A percentile compares a stretch with the other conserved stretches of the same genome.
These are phyloP conservation scores for Pomacea maculata DNA, from an alignment of 1,140 invertebrate genomes.

Conservation along the genomic window DNA sequence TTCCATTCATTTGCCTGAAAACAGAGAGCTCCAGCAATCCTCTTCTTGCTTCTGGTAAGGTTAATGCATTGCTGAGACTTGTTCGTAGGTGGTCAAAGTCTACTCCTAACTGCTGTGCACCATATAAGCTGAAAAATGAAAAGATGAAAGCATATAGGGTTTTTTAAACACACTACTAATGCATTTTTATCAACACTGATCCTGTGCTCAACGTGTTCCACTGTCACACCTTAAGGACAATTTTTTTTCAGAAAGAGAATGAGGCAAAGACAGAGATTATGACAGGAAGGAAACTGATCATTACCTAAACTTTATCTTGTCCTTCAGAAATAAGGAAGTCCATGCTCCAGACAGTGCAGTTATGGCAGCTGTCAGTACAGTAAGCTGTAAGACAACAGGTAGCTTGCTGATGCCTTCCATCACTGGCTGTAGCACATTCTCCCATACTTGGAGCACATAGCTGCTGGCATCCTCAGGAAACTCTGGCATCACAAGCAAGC, in stretches of 20 bases:
- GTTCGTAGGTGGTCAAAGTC: constrained; percentile 52
- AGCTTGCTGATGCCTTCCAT: constrained; percentile 57
- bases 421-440: constrained; percentile 55
- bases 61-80: constrained; percentile 47
- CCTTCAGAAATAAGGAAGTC: constrained; percentile 56
- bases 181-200: no score
- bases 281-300: background rate
- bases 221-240: no score
- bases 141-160: no score
- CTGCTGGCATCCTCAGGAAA: constrained; percentile 45
- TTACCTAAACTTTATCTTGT: constrained; percentile 63
- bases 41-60: constrained; percentile 49
- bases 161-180: no score
- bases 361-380: constrained; percentile 53
- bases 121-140: constrained; percentile 46
- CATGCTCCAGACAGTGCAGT: constrained; percentile 57
- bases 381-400: constrained; percentile 51
- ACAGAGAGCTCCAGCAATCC: constrained; percentile 53
- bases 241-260: background rate
- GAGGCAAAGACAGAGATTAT: background rate
- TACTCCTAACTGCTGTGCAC: constrained; percentile 58
- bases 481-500: constrained; percentile 33
- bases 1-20: constrained; percentile 55
- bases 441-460: constrained; percentile 56
- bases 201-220: no score